These are phyloP conservation scores for Tragelaphus eurycerus DNA, from an alignment of 2,797 vertebrate genomes.

Conservation along the genomic window DNA sequence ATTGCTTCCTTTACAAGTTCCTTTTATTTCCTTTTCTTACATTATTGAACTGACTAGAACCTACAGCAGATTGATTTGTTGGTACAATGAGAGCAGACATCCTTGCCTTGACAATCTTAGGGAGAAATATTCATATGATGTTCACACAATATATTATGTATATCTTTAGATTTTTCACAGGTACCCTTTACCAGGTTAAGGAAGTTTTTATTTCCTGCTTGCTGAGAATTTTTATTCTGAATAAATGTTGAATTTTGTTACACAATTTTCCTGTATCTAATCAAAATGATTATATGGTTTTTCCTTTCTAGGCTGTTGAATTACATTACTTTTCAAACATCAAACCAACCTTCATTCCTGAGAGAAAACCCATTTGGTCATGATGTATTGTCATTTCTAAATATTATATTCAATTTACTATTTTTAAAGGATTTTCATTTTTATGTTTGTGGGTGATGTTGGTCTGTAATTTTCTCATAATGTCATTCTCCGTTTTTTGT, in stretches of 20 bases:
- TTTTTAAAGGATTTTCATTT: not conserved
- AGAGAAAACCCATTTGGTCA: not conserved
- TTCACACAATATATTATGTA: not conserved
- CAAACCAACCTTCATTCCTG: not conserved
- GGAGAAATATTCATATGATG: not conserved
- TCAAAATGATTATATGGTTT: not conserved
- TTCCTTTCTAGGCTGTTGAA: not conserved
- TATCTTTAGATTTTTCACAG: not conserved
- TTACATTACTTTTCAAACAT: constrained; percentile 1
- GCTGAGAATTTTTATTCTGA: not conserved
- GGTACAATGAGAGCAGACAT: not conserved
- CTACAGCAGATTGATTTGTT: not conserved
- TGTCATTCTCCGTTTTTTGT: not conserved
- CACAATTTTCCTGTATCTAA: not conserved
- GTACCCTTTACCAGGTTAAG: not conserved
- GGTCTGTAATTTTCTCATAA: not conserved
- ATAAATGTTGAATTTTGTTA: not conserved
- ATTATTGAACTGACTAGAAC: not conserved
- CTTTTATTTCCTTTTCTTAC: not conserved
- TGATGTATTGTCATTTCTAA: not conserved
- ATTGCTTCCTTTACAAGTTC: not conserved
- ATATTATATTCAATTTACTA: not conserved
- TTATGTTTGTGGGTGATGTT: not conserved
- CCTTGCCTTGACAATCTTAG: not conserved
- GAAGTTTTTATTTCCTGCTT: not conserved